Base-by-base conservation (phyloP, 2,797 vertebrate species). In the Morelia viridis region DNA sequence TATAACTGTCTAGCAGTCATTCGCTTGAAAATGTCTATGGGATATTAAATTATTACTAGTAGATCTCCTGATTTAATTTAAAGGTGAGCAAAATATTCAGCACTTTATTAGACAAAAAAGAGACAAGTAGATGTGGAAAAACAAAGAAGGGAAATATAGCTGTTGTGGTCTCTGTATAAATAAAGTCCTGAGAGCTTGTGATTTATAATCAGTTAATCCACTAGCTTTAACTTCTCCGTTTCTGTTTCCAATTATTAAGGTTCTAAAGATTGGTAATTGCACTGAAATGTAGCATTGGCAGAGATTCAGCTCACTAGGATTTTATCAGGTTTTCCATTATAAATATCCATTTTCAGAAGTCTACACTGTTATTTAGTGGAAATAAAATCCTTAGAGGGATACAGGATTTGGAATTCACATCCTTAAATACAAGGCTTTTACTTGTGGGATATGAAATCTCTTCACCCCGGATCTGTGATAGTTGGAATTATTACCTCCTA, bases 241-340 rank as follows among this genome's bases (percentile, higher is more conserved):
- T 91, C 87, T 94, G 28, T 86, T 95, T 94, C 80, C 76, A 91
- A 88, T 80, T 85, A 10, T 31, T 92, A 46, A 0, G 0, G 7
- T 90, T 94, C 90, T 35, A 5, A 89, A 90, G 62, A 60, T 92
- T 93, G 83, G 0, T 88, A 71, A 94, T 92, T 93, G 89, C 83
- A 90, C 17, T 92, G n/a, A 56, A 80, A 88, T 41, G 53, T 0
- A 88, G 9, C 28, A 15, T 1, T 83, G 11, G 9, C 35, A 93
- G 24, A 57, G 35, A 28, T 62, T 56, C 26, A 94, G 80, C 0
- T n/a, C 50, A 93, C 6, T 85, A 90, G 11, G 64, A 90, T 94
- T 94, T 93, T 90, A 90, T 85, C 87, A 93, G 4, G 1, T 88
- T 95, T 95, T 93, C 92, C 46, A 11, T 58, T 89, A 11, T 64